These are phyloP conservation scores for Amphipoea lucens DNA, from an alignment of 2,888 invertebrate species.

Conservation along the genomic window DNA sequence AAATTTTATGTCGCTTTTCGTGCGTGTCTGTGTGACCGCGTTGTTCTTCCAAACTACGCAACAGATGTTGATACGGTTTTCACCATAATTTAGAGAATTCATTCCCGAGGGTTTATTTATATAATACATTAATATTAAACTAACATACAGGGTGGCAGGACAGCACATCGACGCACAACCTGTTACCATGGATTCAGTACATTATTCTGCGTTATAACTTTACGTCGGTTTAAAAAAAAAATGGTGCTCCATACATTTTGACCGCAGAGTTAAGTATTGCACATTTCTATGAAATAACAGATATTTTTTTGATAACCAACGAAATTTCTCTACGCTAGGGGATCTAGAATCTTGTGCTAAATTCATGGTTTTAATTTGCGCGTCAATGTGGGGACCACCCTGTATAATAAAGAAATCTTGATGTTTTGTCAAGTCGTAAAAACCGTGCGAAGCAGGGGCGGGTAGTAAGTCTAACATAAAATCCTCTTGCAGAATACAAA, in stretches of 20 bases:
- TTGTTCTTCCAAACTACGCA: background rate
- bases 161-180: background rate
- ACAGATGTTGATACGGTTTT: background rate
- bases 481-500: slow-evolving; percentile 10
- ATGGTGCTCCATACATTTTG: background rate
- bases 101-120: background rate
- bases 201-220: background rate
- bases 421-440: background rate
- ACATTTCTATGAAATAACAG: background rate
- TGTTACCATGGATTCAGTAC: background rate
- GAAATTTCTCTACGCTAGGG: background rate
- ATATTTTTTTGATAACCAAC: background rate
- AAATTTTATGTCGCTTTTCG: too few species aligned
- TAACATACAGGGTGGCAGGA: background rate
- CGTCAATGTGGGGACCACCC: background rate
- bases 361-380: background rate
- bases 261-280: too few species aligned
- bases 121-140: background rate
- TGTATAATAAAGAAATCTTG: background rate
- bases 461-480: background rate
- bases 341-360: background rate
- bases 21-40: background rate
- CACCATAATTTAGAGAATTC: background rate
- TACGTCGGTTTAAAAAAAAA: background rate
- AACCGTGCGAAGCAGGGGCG: background rate